phyloP scores from a whole-genome alignment of 92 coral and sea anemone genomes.

The Epizoanthus ramosus region DNA sequence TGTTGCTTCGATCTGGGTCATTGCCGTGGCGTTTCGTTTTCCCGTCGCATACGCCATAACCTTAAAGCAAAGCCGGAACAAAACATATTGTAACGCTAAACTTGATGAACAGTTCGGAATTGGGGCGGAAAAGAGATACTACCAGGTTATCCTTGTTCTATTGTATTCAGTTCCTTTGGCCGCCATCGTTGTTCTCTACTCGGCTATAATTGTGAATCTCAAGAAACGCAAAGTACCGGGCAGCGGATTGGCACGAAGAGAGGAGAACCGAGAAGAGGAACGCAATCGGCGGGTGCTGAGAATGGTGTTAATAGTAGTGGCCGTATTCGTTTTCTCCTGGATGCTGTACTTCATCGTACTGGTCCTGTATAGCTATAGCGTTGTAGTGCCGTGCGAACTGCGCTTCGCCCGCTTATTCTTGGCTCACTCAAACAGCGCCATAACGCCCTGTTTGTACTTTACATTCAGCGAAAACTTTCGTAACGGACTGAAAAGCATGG shows the following conservation, averaged over 20 bases:
- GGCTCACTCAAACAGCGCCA: slow-evolving; percentile 73
- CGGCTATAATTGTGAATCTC: slow-evolving; percentile 60
- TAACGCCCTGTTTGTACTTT: slow-evolving; percentile 69
- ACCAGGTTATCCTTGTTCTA: slow-evolving; percentile 60
- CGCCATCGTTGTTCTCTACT: slow-evolving; percentile 61
- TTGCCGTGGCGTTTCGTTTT: slow-evolving; percentile 51
- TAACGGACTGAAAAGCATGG: slow-evolving; percentile 41
- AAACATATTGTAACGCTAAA: slow-evolving; percentile 52
- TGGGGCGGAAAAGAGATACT: slow-evolving; percentile 67
- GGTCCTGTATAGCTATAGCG: slow-evolving; percentile 62
- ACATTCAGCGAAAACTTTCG: slow-evolving; percentile 68
- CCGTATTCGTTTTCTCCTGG: slow-evolving; percentile 71
- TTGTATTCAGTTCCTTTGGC: slow-evolving; percentile 71
- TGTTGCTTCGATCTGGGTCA: slow-evolving; percentile 57
- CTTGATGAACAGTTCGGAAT: slow-evolving; percentile 62
- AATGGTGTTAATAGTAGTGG: slow-evolving; percentile 76
- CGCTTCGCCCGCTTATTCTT: slow-evolving; percentile 57
- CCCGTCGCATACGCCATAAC: slow-evolving; percentile 70
- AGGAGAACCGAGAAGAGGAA: slow-evolving; percentile 36
- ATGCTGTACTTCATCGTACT: slow-evolving; percentile 69
- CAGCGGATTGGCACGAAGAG: slow-evolving; percentile 38
- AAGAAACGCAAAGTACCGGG: slow-evolving; percentile 51
- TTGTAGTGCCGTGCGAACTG: slow-evolving; percentile 61
- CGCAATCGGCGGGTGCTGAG: slow-evolving; percentile 65
- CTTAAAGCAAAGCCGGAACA: neutral